Evolutionary conservation across 2,113 vertebrate genomes (phyloP).

Genomic region (Rhinichthys klamathensis): DNA sequence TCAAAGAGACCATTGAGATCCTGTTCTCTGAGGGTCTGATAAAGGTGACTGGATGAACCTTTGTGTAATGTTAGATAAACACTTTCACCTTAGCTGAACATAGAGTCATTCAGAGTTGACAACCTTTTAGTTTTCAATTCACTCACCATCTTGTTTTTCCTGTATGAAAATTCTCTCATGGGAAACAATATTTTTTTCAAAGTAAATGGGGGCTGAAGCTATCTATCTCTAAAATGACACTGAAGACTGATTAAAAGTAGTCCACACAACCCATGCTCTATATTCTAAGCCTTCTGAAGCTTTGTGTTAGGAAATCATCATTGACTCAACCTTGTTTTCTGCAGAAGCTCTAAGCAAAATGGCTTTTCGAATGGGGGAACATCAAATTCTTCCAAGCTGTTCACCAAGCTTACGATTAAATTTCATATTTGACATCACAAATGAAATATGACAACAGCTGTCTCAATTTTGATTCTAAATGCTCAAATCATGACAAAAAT

Average conservation of each 20-base stretch:
- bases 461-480: too few relatives aligned
- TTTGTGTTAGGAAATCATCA: background rate
- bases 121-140: background rate
- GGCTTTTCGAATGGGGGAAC: too few relatives aligned
- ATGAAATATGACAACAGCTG: too few relatives aligned
- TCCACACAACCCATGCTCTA: background rate
- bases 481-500: too few relatives aligned
- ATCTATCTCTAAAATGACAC: background rate
- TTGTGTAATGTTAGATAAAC: background rate
- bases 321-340: background rate
- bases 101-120: background rate
- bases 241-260: background rate
- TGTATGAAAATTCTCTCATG: background rate
- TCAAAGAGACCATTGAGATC: constrained; percentile 98
- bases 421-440: too few relatives aligned
- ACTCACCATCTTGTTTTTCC: background rate
- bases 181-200: background rate
- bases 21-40: constrained; percentile 97
- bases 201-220: background rate
- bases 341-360: background rate
- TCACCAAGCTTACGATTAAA: too few relatives aligned
- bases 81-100: background rate
- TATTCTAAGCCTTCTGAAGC: background rate
- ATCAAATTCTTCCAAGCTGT: too few relatives aligned
- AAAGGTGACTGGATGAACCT: constrained; percentile 78